Base-by-base conservation (phyloP, 2,888 invertebrate species). In the Nebria brevicollis region DNA sequence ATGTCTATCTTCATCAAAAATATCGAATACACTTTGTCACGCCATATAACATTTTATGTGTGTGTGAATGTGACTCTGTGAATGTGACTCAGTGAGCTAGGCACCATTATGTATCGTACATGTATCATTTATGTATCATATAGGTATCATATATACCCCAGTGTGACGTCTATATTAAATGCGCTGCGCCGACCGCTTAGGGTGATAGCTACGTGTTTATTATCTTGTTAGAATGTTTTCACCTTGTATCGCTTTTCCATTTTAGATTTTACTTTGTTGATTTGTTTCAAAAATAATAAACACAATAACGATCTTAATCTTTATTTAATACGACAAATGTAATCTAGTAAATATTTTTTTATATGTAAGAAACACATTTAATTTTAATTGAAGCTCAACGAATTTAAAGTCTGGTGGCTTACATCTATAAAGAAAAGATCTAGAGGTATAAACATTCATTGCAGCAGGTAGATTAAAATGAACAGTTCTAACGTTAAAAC, bases 1-100 rank as follows among this genome's bases (percentile, higher is more conserved):
- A 8, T 54, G 54, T 54, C 54, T 8, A 54, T 54, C 54, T 54
- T 54, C 54, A 54, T 54, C 54, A 54, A 54, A 54, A 54, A 54
- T 54, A 54, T 54, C 54, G 54, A 54, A 54, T 54, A 54, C 54
- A 54, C 54, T 54, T 54, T 54, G 54, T 54, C 54, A 54, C 54
- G 54, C 54, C 11, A 54, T 34, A 34, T 34, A 34, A 34, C 34
- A 5, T 34, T 54, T 13, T 54, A 13, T 54, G 54, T 54, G 54
- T 54, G 54, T 54, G 54, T 54, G 54, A 20, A 20, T 20, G 1
- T 20, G 20, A 20, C 20, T 54, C 7, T 54, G 54, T 54, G 7
- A 54, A 13, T 8, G 54, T 13, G 54, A 54, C 54, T 34, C 34
- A 54, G 54, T 54, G 7, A 54, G 8, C 11, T 54, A 11, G 54